Percentiles rank a stretch among this genome's conserved stretches.
phyloP scores from a whole-genome alignment of 2,113 vertebrate genomes.

The Phalacrocorax brasilianus region DNA sequence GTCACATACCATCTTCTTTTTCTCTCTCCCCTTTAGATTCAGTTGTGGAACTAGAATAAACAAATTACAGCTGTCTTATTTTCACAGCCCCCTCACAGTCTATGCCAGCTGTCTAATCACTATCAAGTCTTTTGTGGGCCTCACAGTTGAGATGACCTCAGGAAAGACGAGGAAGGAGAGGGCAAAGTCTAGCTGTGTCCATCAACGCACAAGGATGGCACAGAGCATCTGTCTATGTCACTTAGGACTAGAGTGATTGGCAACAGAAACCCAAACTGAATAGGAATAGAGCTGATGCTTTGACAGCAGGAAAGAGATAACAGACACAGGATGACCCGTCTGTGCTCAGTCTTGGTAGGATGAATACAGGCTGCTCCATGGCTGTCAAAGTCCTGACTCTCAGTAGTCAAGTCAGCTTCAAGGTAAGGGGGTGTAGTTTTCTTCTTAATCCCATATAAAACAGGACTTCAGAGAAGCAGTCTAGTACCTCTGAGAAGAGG shows the following conservation, averaged over 20 bases:
- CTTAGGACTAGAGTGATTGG: neutral
- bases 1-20: neutral
- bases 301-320: neutral
- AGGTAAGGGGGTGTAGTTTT: neutral
- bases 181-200: neutral
- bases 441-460: neutral
- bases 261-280: neutral
- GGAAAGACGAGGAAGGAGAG: neutral
- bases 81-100: neutral
- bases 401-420: neutral
- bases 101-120: neutral
- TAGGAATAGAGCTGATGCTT: neutral
- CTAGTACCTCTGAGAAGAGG: neutral
- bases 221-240: neutral
- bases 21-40: neutral
- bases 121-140: neutral
- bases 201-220: neutral
- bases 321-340: neutral
- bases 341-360: neutral
- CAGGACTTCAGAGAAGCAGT: neutral
- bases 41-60: neutral
- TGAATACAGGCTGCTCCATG: rapidly evolving
- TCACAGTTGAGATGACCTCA: neutral
- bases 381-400: neutral
- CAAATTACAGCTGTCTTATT: neutral